These are phyloP conservation scores for Harpagoxenus sublaevis DNA, from an alignment of 2,888 invertebrate species.

Conservation along the genomic window DNA sequence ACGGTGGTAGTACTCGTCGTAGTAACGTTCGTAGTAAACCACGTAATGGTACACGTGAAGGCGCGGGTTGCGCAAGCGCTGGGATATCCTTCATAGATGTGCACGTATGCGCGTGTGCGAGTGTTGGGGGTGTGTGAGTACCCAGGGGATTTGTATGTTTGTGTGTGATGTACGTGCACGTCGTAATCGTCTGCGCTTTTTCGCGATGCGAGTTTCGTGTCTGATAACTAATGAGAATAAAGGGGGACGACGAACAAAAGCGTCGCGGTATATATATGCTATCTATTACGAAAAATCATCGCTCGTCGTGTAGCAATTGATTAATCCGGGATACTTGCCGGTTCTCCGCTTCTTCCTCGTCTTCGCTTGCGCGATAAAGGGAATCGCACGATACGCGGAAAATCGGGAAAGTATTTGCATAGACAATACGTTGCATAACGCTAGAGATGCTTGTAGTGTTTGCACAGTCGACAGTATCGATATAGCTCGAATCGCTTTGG, in stretches of 20 bases:
- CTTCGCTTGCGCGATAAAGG: neutral
- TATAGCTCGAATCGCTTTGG: neutral
- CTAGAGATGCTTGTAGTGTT: neutral
- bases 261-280: neutral
- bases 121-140: neutral
- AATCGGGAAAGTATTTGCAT: constrained; percentile 9
- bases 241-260: neutral
- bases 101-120: too few species aligned
- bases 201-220: neutral
- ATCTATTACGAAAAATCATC: constrained; percentile 21
- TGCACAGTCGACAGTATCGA: neutral
- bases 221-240: constrained; percentile 27
- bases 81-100: neutral
- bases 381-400: neutral
- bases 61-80: constrained; percentile 63
- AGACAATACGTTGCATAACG: neutral
- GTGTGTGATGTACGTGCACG: neutral
- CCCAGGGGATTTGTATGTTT: neutral
- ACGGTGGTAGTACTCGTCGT: constrained; percentile 71
- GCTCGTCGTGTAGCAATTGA: neutral
- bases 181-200: constrained; percentile 41
- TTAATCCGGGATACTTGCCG: neutral
- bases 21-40: constrained; percentile 73
- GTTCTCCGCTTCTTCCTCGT: neutral
- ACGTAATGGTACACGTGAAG: constrained; percentile 64